phyloP scores from a whole-genome alignment of 1,140 invertebrate species.

The Calosoma granatense region DNA sequence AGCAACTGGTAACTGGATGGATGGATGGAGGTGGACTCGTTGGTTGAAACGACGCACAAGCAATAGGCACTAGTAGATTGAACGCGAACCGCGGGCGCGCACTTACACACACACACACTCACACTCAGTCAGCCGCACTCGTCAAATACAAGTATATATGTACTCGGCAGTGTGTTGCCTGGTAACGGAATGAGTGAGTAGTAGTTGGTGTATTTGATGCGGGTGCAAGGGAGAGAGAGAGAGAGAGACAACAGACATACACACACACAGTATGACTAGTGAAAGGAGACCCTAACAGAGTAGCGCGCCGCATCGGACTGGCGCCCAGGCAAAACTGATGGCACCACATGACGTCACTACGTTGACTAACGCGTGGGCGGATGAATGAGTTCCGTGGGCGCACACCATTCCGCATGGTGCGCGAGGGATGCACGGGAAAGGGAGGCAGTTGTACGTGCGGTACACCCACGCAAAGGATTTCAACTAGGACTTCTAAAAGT shows the following conservation, averaged over 20 bases:
- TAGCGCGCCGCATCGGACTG: not conserved
- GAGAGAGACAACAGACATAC: not conserved
- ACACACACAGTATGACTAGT: no score
- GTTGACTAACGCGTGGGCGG: not conserved
- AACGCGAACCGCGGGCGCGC: not conserved
- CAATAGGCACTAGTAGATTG: not conserved
- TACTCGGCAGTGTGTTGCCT: not conserved
- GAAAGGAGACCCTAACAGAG: not conserved
- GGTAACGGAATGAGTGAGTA: not conserved
- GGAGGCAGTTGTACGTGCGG: not conserved
- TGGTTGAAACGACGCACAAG: not conserved
- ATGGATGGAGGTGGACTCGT: not conserved
- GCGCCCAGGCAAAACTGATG: not conserved
- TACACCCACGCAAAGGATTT: not conserved
- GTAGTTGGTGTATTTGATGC: not conserved
- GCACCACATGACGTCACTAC: constrained; percentile 1
- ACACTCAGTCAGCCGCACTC: not conserved
- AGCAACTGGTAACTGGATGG: constrained; percentile 5
- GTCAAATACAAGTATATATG: not conserved
- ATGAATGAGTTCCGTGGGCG: constrained; percentile 3
- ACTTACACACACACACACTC: not conserved
- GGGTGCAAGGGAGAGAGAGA: not conserved
- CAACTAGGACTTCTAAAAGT: not conserved
- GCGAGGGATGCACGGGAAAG: not conserved
- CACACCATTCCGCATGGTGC: not conserved